Percentiles rank a stretch among this genome's conserved stretches.
phyloP scores from a whole-genome alignment of 2,888 invertebrate species.

The Schrankia costaestrigalis region DNA sequence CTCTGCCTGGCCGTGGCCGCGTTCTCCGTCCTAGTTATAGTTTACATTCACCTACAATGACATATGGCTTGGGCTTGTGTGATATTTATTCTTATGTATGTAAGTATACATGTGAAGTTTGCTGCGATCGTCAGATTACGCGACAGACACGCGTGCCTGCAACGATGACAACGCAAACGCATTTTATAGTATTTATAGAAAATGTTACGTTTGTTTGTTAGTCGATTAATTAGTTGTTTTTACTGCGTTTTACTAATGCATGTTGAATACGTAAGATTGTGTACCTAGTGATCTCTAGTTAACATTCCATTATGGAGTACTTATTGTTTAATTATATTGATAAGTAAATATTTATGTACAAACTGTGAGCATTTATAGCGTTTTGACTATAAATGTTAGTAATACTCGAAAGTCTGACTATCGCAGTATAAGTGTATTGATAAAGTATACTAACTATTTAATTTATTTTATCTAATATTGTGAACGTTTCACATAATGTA shows the following conservation, averaged over 20 bases:
- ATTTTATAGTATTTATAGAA: conserved; percentile 26
- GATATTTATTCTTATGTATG: conserved; percentile 64
- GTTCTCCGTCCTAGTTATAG: conserved; percentile 72
- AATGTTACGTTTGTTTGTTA: conserved; percentile 24
- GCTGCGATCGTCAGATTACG: conserved; percentile 66
- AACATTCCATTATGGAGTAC: conserved; percentile 40
- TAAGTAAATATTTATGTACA: conserved; percentile 48
- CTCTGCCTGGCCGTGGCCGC: conserved; percentile 74
- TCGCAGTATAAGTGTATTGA: conserved; percentile 43
- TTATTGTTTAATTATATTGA: conserved; percentile 36
- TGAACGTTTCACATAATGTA: conserved; percentile 40
- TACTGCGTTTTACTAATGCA: conserved; percentile 28
- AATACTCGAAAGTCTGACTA: conserved; percentile 52
- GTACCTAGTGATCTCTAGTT: conserved; percentile 34
- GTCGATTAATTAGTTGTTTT: conserved; percentile 11
- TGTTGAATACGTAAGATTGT: conserved; percentile 23
- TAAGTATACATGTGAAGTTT: conserved; percentile 60
- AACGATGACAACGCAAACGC: conserved; percentile 27
- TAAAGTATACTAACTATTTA: conserved; percentile 42
- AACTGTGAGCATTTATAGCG: conserved; percentile 54
- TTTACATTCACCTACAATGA: conserved; percentile 76
- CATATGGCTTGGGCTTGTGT: conserved; percentile 71
- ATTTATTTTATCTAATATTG: conserved; percentile 32
- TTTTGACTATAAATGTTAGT: conserved; percentile 28
- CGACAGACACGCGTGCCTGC: conserved; percentile 17